These are phyloP conservation scores for Numenius arquata DNA, from an alignment of 2,113 vertebrate species.

Conservation along the genomic window DNA sequence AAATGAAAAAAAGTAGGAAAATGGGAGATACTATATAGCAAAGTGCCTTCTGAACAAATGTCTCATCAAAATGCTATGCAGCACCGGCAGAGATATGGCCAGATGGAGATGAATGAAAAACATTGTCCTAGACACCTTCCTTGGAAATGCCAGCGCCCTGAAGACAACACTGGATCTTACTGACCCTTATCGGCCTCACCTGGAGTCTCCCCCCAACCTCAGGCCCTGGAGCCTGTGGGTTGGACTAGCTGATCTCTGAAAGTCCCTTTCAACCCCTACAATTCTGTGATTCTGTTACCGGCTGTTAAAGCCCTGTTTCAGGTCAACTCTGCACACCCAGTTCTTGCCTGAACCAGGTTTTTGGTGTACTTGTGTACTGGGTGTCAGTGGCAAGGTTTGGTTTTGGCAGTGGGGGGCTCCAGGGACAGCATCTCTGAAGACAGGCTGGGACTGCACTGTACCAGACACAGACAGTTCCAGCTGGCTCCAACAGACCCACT, in stretches of 20 bases:
- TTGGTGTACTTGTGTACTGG: neutral
- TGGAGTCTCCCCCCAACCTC: neutral
- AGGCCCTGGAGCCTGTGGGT: neutral
- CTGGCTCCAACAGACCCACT: fast-evolving
- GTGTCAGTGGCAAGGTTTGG: neutral
- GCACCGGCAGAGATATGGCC: neutral
- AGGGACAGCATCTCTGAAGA: neutral
- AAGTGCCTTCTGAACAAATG: neutral
- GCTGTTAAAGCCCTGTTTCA: neutral
- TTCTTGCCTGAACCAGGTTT: neutral
- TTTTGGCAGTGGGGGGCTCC: neutral
- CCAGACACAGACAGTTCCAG: neutral
- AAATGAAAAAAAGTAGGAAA: neutral
- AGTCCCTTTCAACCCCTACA: too few species aligned
- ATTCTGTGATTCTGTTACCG: too few species aligned
- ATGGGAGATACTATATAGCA: neutral
- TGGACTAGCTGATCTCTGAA: too few species aligned
- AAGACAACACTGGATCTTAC: neutral
- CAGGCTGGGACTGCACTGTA: too few species aligned
- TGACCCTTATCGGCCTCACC: neutral
- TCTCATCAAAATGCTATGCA: neutral
- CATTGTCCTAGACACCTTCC: neutral
- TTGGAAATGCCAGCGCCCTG: neutral
- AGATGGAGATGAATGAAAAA: neutral
- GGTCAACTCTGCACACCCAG: neutral